Conservation (phyloP, 2,797 vertebrate genomes). For the Helostoma temminkii region DNA sequence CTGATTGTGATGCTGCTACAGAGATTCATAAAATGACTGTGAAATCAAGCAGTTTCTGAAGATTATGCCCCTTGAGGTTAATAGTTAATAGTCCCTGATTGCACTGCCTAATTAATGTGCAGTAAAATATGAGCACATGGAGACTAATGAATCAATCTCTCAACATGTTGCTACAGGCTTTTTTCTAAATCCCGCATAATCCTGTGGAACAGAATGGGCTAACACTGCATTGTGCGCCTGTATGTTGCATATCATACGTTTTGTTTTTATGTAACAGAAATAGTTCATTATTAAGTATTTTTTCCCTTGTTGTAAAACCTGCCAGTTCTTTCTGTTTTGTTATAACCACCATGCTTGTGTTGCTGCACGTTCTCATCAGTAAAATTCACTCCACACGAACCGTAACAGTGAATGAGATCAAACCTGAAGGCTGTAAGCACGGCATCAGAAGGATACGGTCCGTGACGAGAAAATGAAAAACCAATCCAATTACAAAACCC, state of each 20-base stretch:
- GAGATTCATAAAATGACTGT: neutral
- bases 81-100: constrained; percentile 14
- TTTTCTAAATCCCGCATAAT: constrained; percentile 44
- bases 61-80: neutral
- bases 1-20: constrained; percentile 8
- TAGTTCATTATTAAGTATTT: neutral
- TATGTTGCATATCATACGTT: constrained; percentile 18
- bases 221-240: constrained; percentile 52
- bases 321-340: constrained; percentile 1
- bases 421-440: constrained; percentile 22
- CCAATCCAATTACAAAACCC: constrained; percentile 43
- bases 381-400: constrained; percentile 21
- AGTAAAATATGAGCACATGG: neutral
- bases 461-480: constrained; percentile 43
- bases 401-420: constrained; percentile 21
- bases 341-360: neutral
- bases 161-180: constrained; percentile 24
- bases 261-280: constrained; percentile 17
- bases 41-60: neutral
- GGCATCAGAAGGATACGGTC: constrained; percentile 26
- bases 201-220: constrained; percentile 43
- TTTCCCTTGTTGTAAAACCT: neutral
- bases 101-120: constrained; percentile 5
- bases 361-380: constrained; percentile 17
- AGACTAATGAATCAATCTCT: neutral